These are phyloP conservation scores for Synanthedon formicaeformis DNA, from an alignment of 2,888 invertebrate species.

Conservation along the genomic window DNA sequence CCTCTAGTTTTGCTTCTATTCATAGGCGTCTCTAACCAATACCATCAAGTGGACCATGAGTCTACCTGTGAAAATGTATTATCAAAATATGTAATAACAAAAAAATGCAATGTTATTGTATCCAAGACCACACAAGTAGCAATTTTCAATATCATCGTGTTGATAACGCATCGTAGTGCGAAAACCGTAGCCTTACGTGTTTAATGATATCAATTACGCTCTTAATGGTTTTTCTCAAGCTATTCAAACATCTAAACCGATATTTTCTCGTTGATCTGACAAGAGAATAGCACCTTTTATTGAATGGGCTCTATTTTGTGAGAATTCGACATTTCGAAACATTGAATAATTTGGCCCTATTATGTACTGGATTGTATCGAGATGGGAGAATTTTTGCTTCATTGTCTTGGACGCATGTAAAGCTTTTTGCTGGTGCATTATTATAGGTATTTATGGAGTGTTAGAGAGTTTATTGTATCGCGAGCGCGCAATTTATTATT, in stretches of 20 bases:
- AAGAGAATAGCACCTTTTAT: slow-evolving; percentile 17
- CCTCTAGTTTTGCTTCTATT: too few relatives aligned
- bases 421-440: slow-evolving; percentile 11
- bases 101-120: too few relatives aligned
- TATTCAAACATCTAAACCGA: slow-evolving; percentile 1
- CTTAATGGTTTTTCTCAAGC: background rate
- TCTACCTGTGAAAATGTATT: too few relatives aligned
- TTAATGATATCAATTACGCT: background rate
- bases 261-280: slow-evolving; percentile 15
- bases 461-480: background rate
- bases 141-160: too few relatives aligned
- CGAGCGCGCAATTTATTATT: too few relatives aligned
- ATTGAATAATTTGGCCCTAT: slow-evolving; percentile 1
- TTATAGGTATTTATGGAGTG: slow-evolving; percentile 8
- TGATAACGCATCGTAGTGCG: background rate
- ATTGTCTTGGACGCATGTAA: slow-evolving; percentile 5
- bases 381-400: slow-evolving; percentile 5
- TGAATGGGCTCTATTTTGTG: slow-evolving; percentile 18
- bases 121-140: too few relatives aligned
- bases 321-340: slow-evolving; percentile 16
- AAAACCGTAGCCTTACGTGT: background rate
- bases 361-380: slow-evolving; percentile 4
- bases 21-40: too few relatives aligned
- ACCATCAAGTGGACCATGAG: too few relatives aligned
- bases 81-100: too few relatives aligned